Conservation (phyloP, 53 echinoderm and acorn worm genomes). For the Temnopleurus reevesii region DNA sequence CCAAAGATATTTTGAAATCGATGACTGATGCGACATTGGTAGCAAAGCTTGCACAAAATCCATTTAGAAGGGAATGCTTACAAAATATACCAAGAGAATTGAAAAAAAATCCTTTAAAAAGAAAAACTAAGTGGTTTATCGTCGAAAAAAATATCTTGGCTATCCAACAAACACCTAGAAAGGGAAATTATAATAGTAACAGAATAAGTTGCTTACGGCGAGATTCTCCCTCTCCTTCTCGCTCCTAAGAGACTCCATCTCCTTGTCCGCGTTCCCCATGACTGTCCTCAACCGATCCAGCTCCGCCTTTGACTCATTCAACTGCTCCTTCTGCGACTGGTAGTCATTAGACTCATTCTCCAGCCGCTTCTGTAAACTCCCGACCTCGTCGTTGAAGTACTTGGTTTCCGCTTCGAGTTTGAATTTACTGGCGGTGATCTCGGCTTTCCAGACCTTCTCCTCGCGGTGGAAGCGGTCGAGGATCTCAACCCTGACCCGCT, state of each 20-base stretch:
- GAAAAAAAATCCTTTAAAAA: too few species aligned
- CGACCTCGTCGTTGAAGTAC: slow-evolving; percentile 90
- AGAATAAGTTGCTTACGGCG: slow-evolving; percentile 70
- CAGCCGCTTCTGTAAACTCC: slow-evolving; percentile 70
- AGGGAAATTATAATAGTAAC: too few species aligned
- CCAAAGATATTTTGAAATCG: too few species aligned
- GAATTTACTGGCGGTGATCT: slow-evolving; percentile 82
- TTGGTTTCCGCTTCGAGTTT: slow-evolving; percentile 92
- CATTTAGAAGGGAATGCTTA: too few species aligned
- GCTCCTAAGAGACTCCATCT: slow-evolving; percentile 56
- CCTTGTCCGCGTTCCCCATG: slow-evolving; percentile 62
- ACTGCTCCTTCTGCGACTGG: slow-evolving; percentile 68
- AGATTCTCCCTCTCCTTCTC: slow-evolving; percentile 76
- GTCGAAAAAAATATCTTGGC: too few species aligned
- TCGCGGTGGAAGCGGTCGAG: slow-evolving; percentile 73
- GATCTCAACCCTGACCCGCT: slow-evolving; percentile 72
- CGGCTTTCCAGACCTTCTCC: slow-evolving; percentile 93
- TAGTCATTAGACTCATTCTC: slow-evolving; percentile 83
- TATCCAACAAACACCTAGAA: too few species aligned
- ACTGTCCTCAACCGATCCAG: slow-evolving; percentile 62
- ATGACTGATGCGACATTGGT: too few species aligned
- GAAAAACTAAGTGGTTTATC: too few species aligned
- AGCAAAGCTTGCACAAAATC: too few species aligned
- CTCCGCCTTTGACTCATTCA: slow-evolving; percentile 60
- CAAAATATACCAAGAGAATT: too few species aligned